A percentile compares a stretch with the other conserved stretches of the same genome.
Conservation (phyloP, 2,113 vertebrate species). For the Brachypteracias leptosomus region DNA sequence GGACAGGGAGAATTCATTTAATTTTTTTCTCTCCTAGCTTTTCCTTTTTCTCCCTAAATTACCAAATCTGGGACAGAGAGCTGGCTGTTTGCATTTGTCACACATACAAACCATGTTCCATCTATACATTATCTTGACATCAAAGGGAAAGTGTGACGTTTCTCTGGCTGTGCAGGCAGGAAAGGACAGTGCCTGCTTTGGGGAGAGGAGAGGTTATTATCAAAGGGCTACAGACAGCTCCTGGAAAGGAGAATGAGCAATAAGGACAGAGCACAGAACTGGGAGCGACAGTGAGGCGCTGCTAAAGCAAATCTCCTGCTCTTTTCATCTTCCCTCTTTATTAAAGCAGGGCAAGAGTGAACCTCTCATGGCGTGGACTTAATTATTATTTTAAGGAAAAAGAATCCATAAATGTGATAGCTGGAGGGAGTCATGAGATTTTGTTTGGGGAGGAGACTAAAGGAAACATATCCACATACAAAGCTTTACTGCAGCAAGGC, state of each 20-base stretch:
- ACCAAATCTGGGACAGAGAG: neutral
- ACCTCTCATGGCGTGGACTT: fast-evolving
- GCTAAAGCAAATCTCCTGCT: neutral
- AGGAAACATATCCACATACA: neutral
- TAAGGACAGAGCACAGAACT: neutral
- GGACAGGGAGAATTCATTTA: neutral
- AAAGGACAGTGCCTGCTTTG: neutral
- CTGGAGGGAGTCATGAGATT: neutral
- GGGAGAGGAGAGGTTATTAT: neutral
- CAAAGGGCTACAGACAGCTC: neutral
- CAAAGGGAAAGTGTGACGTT: neutral
- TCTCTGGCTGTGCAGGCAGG: neutral
- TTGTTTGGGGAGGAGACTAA: neutral
- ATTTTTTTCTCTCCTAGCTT: neutral
- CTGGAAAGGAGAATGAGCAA: neutral
- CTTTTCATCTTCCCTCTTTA: constrained; percentile 11
- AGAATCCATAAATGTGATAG: neutral
- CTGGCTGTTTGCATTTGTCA: constrained; percentile 4
- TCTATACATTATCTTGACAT: neutral
- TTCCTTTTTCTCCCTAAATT: neutral
- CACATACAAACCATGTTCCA: neutral
- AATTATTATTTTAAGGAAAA: neutral
- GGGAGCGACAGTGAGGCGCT: neutral
- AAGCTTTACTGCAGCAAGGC: neutral
- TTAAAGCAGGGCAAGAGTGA: neutral